Evolutionary conservation across 2,888 invertebrate genomes (phyloP).

Genomic region (Mythimna loreyi): DNA sequence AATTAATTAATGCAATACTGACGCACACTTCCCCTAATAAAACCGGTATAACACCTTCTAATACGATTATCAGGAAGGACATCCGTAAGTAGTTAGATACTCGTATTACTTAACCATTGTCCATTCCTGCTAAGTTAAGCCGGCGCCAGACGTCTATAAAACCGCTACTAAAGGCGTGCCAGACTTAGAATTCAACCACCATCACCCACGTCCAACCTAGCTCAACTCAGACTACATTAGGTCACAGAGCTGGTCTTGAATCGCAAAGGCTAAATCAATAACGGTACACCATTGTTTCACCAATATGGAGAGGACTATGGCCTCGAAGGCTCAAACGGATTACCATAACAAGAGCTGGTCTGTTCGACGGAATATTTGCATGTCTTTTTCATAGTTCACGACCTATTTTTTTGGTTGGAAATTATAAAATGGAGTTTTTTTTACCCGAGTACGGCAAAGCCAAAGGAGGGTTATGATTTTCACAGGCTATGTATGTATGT

Average conservation of each 20-base stretch:
- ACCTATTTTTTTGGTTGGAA: no score
- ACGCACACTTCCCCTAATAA: no score
- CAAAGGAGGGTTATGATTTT: no score
- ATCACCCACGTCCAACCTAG: constrained; percentile 21
- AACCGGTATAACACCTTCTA: no score
- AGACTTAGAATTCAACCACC: constrained; percentile 36
- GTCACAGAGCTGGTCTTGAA: constrained; percentile 29
- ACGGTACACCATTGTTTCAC: constrained; percentile 48
- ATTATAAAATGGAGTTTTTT: no score
- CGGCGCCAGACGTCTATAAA: constrained; percentile 36
- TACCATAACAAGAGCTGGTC: constrained; percentile 19
- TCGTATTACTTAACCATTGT: no score
- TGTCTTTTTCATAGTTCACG: not conserved
- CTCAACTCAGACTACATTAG: constrained; percentile 18
- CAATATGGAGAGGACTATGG: constrained; percentile 47
- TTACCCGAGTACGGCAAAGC: no score
- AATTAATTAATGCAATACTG: no score
- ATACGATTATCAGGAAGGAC: no score
- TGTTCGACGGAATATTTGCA: constrained; percentile 27
- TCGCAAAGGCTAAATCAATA: constrained; percentile 39
- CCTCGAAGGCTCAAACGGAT: constrained; percentile 46
- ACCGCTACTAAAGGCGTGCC: not conserved
- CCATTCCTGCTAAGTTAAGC: no score
- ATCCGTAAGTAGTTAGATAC: no score
- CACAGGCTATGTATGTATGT: no score